Conservation (phyloP, 2,797 vertebrate genomes). For the Chrosomus eos region DNA sequence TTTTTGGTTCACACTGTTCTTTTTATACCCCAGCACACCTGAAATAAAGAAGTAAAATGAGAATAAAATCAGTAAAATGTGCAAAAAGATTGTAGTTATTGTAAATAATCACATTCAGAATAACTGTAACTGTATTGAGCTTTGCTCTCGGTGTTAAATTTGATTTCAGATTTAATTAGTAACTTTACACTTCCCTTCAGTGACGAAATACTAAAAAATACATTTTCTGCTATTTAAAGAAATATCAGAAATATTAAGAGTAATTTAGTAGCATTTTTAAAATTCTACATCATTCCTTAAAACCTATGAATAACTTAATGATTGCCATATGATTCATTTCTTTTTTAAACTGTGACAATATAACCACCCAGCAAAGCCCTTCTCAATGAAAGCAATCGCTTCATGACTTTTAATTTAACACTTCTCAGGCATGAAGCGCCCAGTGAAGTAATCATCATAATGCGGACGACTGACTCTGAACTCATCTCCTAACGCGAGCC, state of each 20-base stretch:
- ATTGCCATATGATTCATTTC: background rate
- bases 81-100: background rate
- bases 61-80: background rate
- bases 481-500: constrained; percentile 8
- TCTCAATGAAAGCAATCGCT: background rate
- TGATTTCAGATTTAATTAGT: no score
- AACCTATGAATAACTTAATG: background rate
- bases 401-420: background rate
- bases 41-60: no score
- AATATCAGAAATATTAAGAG: background rate
- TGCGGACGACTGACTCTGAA: constrained; percentile 5
- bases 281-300: constrained; percentile 6
- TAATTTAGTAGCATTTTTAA: background rate
- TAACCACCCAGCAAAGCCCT: background rate
- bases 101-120: background rate
- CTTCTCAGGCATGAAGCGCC: background rate
- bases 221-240: background rate
- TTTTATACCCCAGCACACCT: no score
- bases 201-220: background rate
- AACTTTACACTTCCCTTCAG: no score
- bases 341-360: background rate
- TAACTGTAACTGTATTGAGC: no score
- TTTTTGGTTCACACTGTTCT: no score
- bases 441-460: constrained; percentile 4
- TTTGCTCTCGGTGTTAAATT: no score